Base-by-base conservation (phyloP, 2,888 invertebrate genomes). In the Heterodera filipjevi region DNA sequence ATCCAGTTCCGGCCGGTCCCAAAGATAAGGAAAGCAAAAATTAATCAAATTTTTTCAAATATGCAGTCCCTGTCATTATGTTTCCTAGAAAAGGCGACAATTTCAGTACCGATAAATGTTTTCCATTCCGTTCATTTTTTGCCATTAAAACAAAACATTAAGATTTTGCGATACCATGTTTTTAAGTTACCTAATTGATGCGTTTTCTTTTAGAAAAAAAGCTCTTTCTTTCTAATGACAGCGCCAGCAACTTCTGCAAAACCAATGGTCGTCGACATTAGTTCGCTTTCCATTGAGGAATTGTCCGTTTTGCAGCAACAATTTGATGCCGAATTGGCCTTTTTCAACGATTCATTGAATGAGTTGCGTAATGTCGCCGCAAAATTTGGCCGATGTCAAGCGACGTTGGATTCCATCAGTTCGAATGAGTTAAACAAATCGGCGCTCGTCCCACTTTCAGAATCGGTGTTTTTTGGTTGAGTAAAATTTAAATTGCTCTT, bases 361-460 rank as follows among this genome's bases (percentile, higher is more conserved):
- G 94, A 94, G 33, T 91, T 97, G 78, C 95, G 96, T 91, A 84
- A 89, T 88, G 95, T 95, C 12, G 95, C 96, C 90, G 92, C 92
- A 49, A 96, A 95, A 91, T 96, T 95, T 90, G 93, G 93, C 79
- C 94, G 94, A 87, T 95, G 95, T 0, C 93, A 93, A 74, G 94
- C 94, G 87, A 88, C 93, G 93, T 85, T 91, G 77, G 88, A 86
- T 80, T 90, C 94, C 90, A 92, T 95, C 78, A 93, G 92, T 70
- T 92, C 93, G 0, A 92, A 93, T 33, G 92, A 93, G 82, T 92
- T 94, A 89, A 94, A 94, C 86, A 94, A 94, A 89, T 93, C 93
- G 79, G 93, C 97, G 84, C 91, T 98, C 32, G 96, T 98, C 27
- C 98, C 98, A 1, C 91, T 98, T 22, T 96, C 97, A 22, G 94